Evolutionary conservation across 2,888 invertebrate genomes (phyloP).

Genomic region (Eretmocerus hayati): DNA sequence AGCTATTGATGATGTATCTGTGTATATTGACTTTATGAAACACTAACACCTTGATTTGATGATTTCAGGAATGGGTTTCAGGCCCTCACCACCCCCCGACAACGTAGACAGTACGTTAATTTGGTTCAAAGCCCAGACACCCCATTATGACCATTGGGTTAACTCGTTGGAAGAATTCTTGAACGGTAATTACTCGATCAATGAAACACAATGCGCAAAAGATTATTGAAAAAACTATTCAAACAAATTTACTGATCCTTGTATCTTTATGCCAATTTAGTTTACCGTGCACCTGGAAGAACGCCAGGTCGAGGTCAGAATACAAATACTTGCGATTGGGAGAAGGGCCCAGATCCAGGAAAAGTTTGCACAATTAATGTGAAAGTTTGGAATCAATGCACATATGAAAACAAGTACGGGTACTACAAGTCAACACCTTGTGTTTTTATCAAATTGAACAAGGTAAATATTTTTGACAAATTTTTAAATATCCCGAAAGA

Average conservation of each 20-base stretch:
- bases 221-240: not conserved
- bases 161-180: constrained; percentile 69
- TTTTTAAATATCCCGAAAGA: no score
- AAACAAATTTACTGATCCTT: no score
- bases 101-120: constrained; percentile 93
- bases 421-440: constrained; percentile 91
- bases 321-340: constrained; percentile 69
- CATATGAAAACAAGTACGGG: constrained; percentile 77
- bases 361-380: constrained; percentile 86
- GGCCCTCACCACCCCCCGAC: constrained; percentile 78
- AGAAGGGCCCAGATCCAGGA: constrained; percentile 60
- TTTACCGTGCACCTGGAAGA: constrained; percentile 66
- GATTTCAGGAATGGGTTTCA: constrained; percentile 73
- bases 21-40: not conserved
- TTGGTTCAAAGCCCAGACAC: constrained; percentile 79
- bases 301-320: constrained; percentile 68
- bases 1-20: not conserved
- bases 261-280: no score
- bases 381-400: constrained; percentile 72
- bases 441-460: constrained; percentile 90
- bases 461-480: constrained; percentile 51
- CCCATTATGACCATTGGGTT: constrained; percentile 74
- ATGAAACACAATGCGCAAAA: no score
- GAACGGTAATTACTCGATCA: no score
- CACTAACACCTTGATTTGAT: constrained; percentile 1